Evolutionary conservation across 1,140 invertebrate species (phyloP).

Genomic region (Drosophila nigromelanica): DNA sequence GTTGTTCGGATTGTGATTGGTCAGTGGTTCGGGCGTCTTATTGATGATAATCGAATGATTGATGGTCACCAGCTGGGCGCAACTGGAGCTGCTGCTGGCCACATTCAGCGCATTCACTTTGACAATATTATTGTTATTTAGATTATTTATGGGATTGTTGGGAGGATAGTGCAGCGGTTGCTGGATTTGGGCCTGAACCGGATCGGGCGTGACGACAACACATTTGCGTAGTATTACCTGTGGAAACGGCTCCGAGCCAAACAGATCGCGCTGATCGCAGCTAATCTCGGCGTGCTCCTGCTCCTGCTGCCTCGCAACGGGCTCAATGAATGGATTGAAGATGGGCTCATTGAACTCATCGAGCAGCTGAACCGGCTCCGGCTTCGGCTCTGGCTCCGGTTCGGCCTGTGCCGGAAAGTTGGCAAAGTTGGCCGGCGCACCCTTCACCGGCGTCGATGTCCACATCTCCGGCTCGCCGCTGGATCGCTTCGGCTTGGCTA

Average conservation of each 20-base stretch:
- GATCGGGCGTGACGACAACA: conserved; percentile 56
- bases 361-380: conserved; percentile 43
- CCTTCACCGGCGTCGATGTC: conserved; percentile 79
- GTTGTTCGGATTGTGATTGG: conserved; percentile 32
- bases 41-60: conserved; percentile 83
- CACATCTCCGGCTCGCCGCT: conserved; percentile 63
- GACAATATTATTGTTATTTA: conserved; percentile 54
- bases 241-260: conserved; percentile 86
- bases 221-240: conserved; percentile 82
- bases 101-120: conserved; percentile 60
- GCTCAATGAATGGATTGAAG: conserved; percentile 78
- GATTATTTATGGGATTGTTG: conserved; percentile 4
- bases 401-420: conserved; percentile 59
- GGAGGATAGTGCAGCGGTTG: conserved; percentile 54
- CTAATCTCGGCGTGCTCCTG: background rate
- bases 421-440: conserved; percentile 58
- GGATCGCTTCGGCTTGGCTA: conserved; percentile 30
- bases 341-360: conserved; percentile 82
- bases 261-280: conserved; percentile 83
- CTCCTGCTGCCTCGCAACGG: conserved; percentile 2
- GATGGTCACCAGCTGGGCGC: conserved; percentile 63
- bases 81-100: background rate
- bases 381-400: conserved; percentile 24
- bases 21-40: conserved; percentile 73
- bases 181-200: conserved; percentile 40